A percentile compares a stretch with the other conserved stretches of the same genome.
Evolutionary conservation across 2,888 invertebrate species (phyloP).

Genomic region (Nephrocerus scutellatus): DNA sequence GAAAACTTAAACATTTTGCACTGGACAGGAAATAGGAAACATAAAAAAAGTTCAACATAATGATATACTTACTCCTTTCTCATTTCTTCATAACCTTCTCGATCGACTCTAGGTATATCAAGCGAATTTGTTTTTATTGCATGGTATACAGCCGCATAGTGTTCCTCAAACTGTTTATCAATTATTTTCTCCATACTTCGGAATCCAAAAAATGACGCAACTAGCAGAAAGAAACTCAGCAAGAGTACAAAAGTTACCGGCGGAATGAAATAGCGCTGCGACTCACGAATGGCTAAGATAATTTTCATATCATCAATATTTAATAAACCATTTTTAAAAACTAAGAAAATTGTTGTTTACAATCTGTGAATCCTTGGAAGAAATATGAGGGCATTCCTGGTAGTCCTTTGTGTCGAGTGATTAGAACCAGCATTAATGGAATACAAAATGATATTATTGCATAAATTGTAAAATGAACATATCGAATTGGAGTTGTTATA

Average conservation of each 20-base stretch:
- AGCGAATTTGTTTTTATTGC: constrained; percentile 9
- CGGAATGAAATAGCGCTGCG: constrained; percentile 45
- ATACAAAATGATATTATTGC: constrained; percentile 31
- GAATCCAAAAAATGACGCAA: constrained; percentile 41
- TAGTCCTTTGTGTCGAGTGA: constrained; percentile 40
- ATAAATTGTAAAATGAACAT: constrained; percentile 33
- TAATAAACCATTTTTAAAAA: no score
- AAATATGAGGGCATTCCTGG: constrained; percentile 47
- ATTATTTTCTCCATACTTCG: constrained; percentile 32
- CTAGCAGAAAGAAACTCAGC: constrained; percentile 35
- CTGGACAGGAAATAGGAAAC: constrained; percentile 26
- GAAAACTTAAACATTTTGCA: constrained; percentile 45
- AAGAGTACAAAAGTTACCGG: constrained; percentile 39
- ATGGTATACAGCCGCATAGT: constrained; percentile 8
- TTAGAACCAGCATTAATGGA: constrained; percentile 36
- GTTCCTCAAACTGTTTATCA: constrained; percentile 5
- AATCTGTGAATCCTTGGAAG: constrained; percentile 43
- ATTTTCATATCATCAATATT: not conserved
- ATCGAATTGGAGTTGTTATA: constrained; percentile 25
- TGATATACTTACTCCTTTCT: constrained; percentile 38
- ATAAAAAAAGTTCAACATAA: not conserved
- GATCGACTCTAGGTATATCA: constrained; percentile 24
- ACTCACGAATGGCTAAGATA: constrained; percentile 38
- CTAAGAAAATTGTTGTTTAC: constrained; percentile 24
- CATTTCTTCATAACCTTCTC: constrained; percentile 36